Base-by-base conservation (phyloP, 2,113 vertebrate genomes). In the Panthera tigris region DNA sequence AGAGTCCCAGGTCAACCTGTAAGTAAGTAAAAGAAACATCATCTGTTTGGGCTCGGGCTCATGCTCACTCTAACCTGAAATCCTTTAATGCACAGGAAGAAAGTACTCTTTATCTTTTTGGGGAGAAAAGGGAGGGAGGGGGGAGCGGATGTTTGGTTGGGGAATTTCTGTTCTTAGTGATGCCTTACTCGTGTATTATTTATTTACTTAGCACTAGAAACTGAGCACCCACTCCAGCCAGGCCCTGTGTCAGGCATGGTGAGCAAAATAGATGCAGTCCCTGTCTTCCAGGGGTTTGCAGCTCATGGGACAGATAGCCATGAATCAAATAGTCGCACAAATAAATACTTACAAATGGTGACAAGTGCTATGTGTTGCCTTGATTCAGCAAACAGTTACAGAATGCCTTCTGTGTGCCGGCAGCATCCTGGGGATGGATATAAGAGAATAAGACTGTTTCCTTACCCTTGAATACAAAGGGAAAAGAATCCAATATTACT, bases 1-100 rank as follows among this genome's bases (percentile, higher is more conserved):
- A 86, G 98, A 98, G 96, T 96, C 98, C 85, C 98, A 97, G 98
- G 98, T 98, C 98, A 98, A 97, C 95, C 98, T 98, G 98, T 98
- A 98, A 98, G 98, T 98, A 98, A 98, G 98, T 98, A 98, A 94
- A 88, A 94, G 81, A 89, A 86, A 39, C 84, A 61, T 41, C 39
- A 1, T 91, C 81, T 87, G 76, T 80, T 80, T 50, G 92, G 69
- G 84, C 52, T 63, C 29, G 92, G 69, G 84, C 52, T 63, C 29
- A 2, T 14, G 48, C 4, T 79, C 29, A 45, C 27, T 33, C 11
- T 36, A 8, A 10, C 78, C 7, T 36, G 31, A 82, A 65, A 91
- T 18, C 63, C 61, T 71, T 39, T 41, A 29, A 36, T 18, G 89
- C 55, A 50, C 41, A 57, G 78, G 48, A 73, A n/a, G 89, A 41